These are phyloP conservation scores for Hemibagrus guttatus DNA, from an alignment of 2,797 vertebrate genomes.

Conservation along the genomic window DNA sequence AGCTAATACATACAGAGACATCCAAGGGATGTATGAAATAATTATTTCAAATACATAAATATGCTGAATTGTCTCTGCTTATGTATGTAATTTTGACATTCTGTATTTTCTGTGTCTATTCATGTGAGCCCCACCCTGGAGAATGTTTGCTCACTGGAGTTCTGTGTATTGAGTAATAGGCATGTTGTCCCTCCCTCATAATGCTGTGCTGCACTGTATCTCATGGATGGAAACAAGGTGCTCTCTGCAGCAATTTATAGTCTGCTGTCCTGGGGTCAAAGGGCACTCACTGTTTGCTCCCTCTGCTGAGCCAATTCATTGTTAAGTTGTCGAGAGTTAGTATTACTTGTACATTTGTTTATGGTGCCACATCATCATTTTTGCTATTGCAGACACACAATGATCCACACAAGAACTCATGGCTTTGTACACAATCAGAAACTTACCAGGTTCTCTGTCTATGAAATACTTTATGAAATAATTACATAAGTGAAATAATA, in stretches of 20 bases:
- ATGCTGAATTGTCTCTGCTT: not conserved
- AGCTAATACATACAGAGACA: not conserved
- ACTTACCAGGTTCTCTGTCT: slow-evolving; percentile 28
- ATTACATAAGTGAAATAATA: no score
- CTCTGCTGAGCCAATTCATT: slow-evolving; percentile 51
- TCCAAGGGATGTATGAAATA: not conserved
- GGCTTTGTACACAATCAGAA: not conserved
- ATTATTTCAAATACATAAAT: not conserved
- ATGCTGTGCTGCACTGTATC: slow-evolving; percentile 64
- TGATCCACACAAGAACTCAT: slow-evolving; percentile 8
- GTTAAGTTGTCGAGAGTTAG: slow-evolving; percentile 43
- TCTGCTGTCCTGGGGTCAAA: slow-evolving; percentile 61
- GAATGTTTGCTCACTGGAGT: slow-evolving; percentile 69
- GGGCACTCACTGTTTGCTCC: slow-evolving; percentile 63
- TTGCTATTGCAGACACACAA: not conserved
- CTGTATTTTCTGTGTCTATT: slow-evolving; percentile 52
- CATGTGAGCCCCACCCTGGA: slow-evolving; percentile 67
- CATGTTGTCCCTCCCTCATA: slow-evolving; percentile 56
- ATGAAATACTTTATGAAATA: slow-evolving; percentile 18
- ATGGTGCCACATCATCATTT: not conserved
- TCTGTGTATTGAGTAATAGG: slow-evolving; percentile 71
- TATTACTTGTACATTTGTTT: slow-evolving; percentile 4
- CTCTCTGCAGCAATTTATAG: slow-evolving; percentile 59
- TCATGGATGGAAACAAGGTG: slow-evolving; percentile 67
- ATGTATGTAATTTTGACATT: slow-evolving; percentile 34